Base-by-base conservation (phyloP, 2,888 invertebrate genomes). In the Epistrophe grossulariae region DNA sequence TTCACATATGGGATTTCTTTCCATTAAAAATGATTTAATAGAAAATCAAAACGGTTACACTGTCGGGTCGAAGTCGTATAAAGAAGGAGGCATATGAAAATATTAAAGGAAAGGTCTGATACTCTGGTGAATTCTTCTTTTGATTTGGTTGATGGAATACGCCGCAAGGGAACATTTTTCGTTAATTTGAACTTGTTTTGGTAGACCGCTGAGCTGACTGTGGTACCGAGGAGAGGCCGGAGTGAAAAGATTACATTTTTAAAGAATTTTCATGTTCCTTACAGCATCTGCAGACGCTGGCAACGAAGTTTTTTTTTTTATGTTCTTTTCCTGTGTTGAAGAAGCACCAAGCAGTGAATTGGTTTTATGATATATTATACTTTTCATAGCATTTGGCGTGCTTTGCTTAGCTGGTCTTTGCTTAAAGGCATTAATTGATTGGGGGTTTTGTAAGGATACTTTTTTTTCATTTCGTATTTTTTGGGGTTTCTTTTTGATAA, bases 1-100 rank as follows among this genome's bases (percentile, higher is more conserved):
- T 68, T 80, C 59, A 52, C 57, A 60, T 31, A 64, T 45, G 72
- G 52, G 57, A 71, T 24, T 84, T 31, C 78, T 74, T 85, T 68
- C 71, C 82, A 85, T 87, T 87, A 82, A 82, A 82, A 82, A 83
- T 87, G 64, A 82, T 87, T 87, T 79, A 82, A 87, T 74, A 82
- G 70, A 72, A 85, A 82, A 87, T 83, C 87, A 87, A 81, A 84
- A 85, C 55, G 68, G 77, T 77, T 81, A 81, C 77, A 73, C 68
- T 64, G 70, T 11, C 24, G 24, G 15, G 38, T 31, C 31, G 17
- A 35, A 64, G 43, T 48, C 24, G 38, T 38, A 8, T 31, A 55
- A 52, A 31, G n/a, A 6, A 19, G 64, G 59, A 38, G 31, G 19
- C 3, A 48, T 43, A 28, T 11, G 45, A 43, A 59, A 48, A 11